Evolutionary conservation across 2,797 vertebrate genomes (phyloP).

Genomic region (Loris lydekkerianus): DNA sequence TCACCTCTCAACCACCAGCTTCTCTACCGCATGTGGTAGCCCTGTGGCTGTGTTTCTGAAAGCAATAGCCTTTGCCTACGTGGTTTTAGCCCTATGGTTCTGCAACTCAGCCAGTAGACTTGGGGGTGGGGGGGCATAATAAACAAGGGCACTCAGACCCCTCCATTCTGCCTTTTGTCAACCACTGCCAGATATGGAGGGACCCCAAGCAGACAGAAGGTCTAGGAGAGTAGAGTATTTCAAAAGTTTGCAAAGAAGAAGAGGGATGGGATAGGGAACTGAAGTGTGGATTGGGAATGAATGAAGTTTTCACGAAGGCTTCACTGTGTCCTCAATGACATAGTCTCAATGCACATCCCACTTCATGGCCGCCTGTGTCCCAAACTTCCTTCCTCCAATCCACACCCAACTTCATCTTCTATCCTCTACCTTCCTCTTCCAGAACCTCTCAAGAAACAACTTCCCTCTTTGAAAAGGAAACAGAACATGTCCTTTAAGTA

Average conservation of each 20-base stretch:
- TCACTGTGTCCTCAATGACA: background rate
- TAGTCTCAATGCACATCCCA: background rate
- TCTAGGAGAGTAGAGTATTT: background rate
- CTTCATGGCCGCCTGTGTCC: background rate
- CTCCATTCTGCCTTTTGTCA: background rate
- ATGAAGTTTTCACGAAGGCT: background rate
- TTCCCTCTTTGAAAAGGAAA: conserved; percentile 39
- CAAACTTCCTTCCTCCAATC: background rate
- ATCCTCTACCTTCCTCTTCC: background rate
- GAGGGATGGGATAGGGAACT: background rate
- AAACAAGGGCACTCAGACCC: background rate
- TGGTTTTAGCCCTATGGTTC: conserved; percentile 31
- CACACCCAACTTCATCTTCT: background rate
- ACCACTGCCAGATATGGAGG: background rate
- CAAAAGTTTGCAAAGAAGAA: background rate
- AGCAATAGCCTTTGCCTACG: background rate
- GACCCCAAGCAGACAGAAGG: background rate
- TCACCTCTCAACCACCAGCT: background rate
- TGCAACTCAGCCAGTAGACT: background rate
- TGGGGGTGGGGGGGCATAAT: background rate
- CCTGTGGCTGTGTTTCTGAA: background rate
- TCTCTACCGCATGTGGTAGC: background rate
- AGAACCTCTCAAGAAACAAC: background rate
- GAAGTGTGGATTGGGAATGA: background rate
- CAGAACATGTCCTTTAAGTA: background rate